phyloP scores from a whole-genome alignment of 2,797 vertebrate genomes.

The Falco cherrug region DNA sequence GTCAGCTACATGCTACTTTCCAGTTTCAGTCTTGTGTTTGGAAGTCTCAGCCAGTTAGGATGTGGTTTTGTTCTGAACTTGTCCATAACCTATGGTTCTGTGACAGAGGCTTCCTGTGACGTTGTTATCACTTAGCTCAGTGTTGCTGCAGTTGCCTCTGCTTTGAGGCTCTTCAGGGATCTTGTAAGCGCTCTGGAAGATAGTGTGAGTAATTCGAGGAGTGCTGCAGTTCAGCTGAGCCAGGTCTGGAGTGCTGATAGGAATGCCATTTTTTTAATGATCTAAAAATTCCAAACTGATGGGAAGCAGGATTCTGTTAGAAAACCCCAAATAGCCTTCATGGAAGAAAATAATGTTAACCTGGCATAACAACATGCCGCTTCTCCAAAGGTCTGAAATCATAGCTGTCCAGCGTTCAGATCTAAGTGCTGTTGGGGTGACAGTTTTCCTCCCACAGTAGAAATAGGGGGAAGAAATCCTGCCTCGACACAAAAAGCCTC shows the following conservation, averaged over 20 bases:
- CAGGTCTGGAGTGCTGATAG: neutral
- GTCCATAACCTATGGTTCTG: neutral
- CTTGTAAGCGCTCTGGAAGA: neutral
- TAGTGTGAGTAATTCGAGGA: neutral
- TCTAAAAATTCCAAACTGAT: neutral
- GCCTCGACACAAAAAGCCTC: neutral
- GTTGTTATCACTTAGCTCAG: neutral
- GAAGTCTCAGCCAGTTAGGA: neutral
- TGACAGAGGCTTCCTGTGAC: neutral
- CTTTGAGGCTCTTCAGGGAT: neutral
- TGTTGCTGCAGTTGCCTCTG: neutral
- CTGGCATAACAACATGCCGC: neutral
- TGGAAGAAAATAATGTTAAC: neutral
- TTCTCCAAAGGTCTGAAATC: neutral
- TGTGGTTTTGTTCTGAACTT: neutral
- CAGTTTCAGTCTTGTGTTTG: neutral
- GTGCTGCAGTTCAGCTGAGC: neutral
- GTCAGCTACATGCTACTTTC: neutral
- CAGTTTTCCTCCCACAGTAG: neutral
- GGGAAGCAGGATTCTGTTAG: neutral
- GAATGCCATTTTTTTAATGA: neutral
- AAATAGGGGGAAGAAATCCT: neutral
- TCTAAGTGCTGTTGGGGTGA: neutral
- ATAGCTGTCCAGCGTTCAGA: neutral
- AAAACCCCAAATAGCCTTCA: neutral